Conservation (phyloP, 2,113 vertebrate species). For the Columba janthina region DNA sequence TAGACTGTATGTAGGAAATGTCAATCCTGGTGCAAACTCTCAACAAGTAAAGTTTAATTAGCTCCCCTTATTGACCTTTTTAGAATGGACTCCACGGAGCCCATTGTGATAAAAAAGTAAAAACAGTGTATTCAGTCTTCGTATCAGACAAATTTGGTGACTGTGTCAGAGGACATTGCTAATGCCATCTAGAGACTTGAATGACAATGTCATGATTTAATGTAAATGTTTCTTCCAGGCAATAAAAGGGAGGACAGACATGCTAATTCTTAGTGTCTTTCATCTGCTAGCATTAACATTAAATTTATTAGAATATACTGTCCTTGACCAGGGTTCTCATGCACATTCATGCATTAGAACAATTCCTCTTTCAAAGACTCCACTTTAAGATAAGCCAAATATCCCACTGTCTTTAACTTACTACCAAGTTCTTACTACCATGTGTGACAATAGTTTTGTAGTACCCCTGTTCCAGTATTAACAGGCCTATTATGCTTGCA, state of each 20-base stretch:
- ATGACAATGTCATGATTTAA: not conserved
- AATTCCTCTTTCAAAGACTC: not conserved
- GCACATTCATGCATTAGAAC: not conserved
- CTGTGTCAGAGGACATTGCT: not conserved
- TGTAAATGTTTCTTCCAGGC: not conserved
- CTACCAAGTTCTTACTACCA: not conserved
- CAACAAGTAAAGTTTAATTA: constrained; percentile 46
- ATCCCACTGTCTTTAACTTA: not conserved
- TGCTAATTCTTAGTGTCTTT: not conserved
- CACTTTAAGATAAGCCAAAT: not conserved
- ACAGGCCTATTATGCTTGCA: not conserved
- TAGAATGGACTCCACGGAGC: not conserved
- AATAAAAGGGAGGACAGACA: not conserved
- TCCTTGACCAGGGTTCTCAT: not conserved
- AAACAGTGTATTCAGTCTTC: not conserved
- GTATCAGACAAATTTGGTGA: not conserved
- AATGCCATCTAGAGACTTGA: not conserved
- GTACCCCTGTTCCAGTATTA: not conserved
- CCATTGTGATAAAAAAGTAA: not conserved
- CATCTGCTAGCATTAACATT: not conserved
- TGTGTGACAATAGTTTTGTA: not conserved
- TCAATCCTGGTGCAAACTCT: constrained; percentile 42
- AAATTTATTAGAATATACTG: not conserved
- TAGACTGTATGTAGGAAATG: constrained; percentile 42
- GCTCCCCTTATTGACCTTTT: constrained; percentile 36